Conservation (phyloP, 2,113 vertebrate species). For the Spilogale gracilis region DNA sequence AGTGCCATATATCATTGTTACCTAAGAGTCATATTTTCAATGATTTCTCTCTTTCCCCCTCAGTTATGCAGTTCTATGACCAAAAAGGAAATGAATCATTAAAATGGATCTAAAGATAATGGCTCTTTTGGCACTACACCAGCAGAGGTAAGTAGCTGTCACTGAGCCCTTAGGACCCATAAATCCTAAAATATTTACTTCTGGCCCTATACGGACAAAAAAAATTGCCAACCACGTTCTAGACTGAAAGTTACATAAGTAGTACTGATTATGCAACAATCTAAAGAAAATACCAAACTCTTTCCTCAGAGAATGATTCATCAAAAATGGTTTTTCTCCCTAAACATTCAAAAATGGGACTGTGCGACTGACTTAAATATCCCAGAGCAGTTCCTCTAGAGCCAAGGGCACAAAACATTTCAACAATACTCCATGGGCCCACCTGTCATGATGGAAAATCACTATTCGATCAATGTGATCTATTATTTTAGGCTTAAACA, state of each 20-base stretch:
- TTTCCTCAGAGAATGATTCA: not conserved
- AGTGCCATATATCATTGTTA: constrained; percentile 66
- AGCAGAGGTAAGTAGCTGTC: not conserved
- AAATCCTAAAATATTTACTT: not conserved
- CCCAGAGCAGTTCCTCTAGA: not conserved
- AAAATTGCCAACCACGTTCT: not conserved
- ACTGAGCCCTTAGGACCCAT: not conserved
- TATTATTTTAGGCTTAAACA: not conserved
- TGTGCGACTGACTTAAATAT: not conserved
- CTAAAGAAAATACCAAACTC: not conserved
- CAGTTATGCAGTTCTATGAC: constrained; percentile 13
- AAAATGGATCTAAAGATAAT: not conserved
- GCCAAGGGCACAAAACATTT: not conserved
- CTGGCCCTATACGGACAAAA: not conserved
- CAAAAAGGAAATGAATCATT: constrained; percentile 60
- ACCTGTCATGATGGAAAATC: not conserved
- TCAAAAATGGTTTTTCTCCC: not conserved
- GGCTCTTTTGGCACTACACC: too few relatives aligned
- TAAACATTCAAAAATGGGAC: not conserved
- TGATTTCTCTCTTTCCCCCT: constrained; percentile 63
- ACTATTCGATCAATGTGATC: not conserved
- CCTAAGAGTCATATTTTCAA: constrained; percentile 52
- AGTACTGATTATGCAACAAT: not conserved
- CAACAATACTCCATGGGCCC: too few relatives aligned
- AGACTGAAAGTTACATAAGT: not conserved